phyloP scores from a whole-genome alignment of 2,888 invertebrate genomes.

The Corythucha ciliata region DNA sequence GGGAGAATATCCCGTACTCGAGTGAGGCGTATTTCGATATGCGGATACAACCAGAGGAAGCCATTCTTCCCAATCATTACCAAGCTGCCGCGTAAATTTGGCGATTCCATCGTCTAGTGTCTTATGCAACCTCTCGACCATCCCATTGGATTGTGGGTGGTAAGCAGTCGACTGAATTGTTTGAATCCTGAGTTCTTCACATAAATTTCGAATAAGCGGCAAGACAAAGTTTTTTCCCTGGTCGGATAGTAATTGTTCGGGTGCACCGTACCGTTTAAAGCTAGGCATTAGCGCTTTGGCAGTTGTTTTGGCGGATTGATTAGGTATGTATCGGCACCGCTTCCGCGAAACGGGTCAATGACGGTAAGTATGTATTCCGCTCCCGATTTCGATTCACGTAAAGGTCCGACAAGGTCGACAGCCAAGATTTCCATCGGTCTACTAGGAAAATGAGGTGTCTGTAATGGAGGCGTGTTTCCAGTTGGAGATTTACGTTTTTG shows the following conservation, averaged over 20 bases:
- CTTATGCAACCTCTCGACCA: not conserved
- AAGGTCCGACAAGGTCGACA: not conserved
- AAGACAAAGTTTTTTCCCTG: not conserved
- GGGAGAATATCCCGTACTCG: slow-evolving; percentile 31
- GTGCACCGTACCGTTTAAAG: not conserved
- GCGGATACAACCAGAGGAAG: slow-evolving; percentile 36
- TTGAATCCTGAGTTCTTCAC: not conserved
- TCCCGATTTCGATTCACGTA: not conserved
- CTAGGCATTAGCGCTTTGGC: slow-evolving; percentile 7
- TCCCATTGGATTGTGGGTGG: not conserved
- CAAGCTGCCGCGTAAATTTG: not conserved
- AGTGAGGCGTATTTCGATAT: slow-evolving; percentile 37
- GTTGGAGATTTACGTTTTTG: not conserved
- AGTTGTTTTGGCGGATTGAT: not conserved
- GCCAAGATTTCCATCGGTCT: not conserved
- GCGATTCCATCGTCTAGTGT: slow-evolving; percentile 30
- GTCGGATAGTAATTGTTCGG: not conserved
- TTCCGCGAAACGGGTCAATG: slow-evolving; percentile 20
- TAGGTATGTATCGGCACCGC: slow-evolving; percentile 33
- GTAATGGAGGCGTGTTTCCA: not conserved
- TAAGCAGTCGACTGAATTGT: not conserved
- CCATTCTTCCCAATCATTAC: slow-evolving; percentile 32
- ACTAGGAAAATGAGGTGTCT: not conserved
- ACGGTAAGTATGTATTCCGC: not conserved
- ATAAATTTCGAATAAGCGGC: not conserved